Conservation (phyloP, 2,888 invertebrate species). For the Carpatolechia fugitivella region DNA sequence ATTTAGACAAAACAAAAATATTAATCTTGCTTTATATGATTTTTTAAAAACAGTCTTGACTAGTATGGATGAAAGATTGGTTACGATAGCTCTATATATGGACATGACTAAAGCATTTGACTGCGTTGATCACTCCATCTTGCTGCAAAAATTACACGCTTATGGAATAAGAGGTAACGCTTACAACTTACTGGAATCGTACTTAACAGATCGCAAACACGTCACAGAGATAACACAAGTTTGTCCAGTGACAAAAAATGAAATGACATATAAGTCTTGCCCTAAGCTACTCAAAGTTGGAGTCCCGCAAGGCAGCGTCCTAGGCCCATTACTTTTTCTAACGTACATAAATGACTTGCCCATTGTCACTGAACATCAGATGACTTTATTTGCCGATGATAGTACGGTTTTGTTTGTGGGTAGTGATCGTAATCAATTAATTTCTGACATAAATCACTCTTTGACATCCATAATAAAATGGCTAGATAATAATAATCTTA, state of each 20-base stretch:
- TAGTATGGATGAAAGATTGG: too few species aligned
- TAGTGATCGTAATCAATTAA: neutral
- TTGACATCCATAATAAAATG: neutral
- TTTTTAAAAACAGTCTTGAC: too few species aligned
- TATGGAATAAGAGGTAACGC: neutral
- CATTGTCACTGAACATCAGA: neutral
- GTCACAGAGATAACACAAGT: neutral
- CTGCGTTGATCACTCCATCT: neutral
- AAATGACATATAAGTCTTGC: neutral
- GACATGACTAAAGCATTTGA: neutral
- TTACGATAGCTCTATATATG: too few species aligned
- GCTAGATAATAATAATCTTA: neutral
- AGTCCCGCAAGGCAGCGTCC: neutral
- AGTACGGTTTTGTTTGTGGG: neutral
- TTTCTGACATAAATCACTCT: neutral
- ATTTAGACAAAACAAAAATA: too few species aligned
- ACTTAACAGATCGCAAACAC: neutral
- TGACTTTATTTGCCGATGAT: slow-evolving; percentile 13
- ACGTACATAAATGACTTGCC: slow-evolving; percentile 13
- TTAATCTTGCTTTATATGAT: too few species aligned
- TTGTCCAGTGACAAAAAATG: neutral
- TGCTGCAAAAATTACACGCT: neutral
- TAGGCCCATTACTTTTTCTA: slow-evolving; percentile 13
- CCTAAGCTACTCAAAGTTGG: neutral
- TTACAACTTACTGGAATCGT: neutral